Evolutionary conservation across 64 coral and sea anemone genomes (phyloP).

Genomic region (Acropora tenuis): DNA sequence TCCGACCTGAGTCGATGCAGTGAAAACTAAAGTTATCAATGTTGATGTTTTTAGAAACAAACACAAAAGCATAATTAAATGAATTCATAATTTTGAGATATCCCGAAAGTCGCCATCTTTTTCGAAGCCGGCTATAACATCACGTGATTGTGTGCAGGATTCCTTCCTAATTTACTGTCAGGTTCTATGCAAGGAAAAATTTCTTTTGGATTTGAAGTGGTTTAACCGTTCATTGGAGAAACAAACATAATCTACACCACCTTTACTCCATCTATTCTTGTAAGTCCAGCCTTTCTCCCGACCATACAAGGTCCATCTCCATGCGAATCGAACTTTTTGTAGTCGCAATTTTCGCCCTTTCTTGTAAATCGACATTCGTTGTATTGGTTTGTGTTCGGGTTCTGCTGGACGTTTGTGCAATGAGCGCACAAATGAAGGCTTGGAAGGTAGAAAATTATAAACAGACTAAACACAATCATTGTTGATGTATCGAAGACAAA

Average conservation of each 20-base stretch:
- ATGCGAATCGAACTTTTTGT: constrained; percentile 24
- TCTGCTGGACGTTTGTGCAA: background rate
- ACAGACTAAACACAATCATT: constrained; percentile 28
- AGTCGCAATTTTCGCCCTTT: background rate
- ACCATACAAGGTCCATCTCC: constrained; percentile 63
- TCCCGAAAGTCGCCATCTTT: background rate
- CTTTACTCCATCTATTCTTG: constrained; percentile 64
- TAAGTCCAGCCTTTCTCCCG: constrained; percentile 49
- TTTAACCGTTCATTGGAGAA: too few relatives aligned
- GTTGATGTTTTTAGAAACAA: too few relatives aligned
- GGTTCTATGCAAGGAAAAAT: background rate
- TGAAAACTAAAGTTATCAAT: too few relatives aligned
- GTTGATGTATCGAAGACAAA: background rate
- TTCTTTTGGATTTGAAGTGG: background rate
- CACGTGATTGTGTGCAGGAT: background rate
- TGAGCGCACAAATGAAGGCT: background rate
- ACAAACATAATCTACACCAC: background rate
- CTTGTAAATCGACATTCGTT: constrained; percentile 29
- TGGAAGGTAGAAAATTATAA: background rate
- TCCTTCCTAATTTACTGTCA: background rate
- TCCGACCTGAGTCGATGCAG: constrained; percentile 32
- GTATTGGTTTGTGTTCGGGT: background rate
- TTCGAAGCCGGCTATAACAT: background rate
- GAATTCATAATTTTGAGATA: background rate
- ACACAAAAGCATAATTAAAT: background rate